Evolutionary conservation across 2,888 invertebrate species (phyloP).

Genomic region (Eristalis pertinax): DNA sequence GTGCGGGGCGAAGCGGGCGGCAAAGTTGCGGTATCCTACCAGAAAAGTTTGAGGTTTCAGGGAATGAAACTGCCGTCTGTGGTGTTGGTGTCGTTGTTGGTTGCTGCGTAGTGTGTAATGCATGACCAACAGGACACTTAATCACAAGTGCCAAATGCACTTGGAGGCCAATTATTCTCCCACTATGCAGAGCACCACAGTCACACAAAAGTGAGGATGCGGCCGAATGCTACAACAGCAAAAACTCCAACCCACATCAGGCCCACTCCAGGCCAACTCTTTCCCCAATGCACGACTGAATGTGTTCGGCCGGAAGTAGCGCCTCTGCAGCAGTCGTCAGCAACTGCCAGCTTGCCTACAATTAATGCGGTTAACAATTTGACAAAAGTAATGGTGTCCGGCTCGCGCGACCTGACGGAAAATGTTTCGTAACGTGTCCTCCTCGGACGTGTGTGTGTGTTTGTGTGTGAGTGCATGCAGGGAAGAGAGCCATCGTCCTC

Average conservation of each 20-base stretch:
- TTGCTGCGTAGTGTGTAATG: constrained; percentile 68
- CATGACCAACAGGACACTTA: constrained; percentile 71
- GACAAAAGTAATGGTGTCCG: constrained; percentile 70
- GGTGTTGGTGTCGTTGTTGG: constrained; percentile 8
- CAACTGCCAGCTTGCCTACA: constrained; percentile 69
- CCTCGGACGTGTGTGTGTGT: not conserved
- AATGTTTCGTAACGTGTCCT: constrained; percentile 43
- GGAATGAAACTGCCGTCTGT: constrained; percentile 32
- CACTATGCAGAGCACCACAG: constrained; percentile 18
- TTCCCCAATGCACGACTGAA: constrained; percentile 3
- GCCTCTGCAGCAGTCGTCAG: constrained; percentile 66
- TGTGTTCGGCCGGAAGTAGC: constrained; percentile 62
- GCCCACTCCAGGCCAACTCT: not conserved
- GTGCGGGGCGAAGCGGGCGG: not conserved
- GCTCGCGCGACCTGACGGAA: constrained; percentile 69
- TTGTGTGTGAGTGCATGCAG: not conserved
- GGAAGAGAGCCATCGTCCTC: not conserved
- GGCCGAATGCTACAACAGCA: constrained; percentile 48
- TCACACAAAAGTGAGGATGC: constrained; percentile 40
- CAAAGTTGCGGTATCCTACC: constrained; percentile 58
- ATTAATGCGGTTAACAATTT: constrained; percentile 73
- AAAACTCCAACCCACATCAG: constrained; percentile 11
- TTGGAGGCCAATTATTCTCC: constrained; percentile 71
- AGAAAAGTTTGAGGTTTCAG: constrained; percentile 70
- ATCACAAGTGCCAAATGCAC: constrained; percentile 73